A percentile compares a stretch with the other conserved stretches of the same genome.
Evolutionary conservation across 2,888 invertebrate genomes (phyloP).

Genomic region (Drosophila maculinotata): DNA sequence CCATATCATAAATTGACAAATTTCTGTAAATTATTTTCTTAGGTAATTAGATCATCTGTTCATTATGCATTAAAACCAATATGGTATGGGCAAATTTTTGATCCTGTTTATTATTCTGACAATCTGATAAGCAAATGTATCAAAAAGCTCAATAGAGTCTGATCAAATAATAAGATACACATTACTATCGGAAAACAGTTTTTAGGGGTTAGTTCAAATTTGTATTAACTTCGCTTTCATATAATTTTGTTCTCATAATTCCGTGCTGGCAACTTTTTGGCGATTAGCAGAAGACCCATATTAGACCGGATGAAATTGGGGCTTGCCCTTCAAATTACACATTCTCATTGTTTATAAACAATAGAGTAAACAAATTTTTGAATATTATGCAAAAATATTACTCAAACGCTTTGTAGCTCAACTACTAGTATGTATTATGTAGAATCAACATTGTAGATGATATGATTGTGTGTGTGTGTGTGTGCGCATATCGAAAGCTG

Average conservation of each 20-base stretch:
- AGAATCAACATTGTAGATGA: no score
- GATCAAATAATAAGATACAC: not conserved
- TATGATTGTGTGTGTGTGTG: conserved; percentile 1
- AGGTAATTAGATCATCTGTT: no score
- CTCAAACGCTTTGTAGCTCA: conserved; percentile 8
- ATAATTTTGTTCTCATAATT: conserved; percentile 5
- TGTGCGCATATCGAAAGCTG: not conserved
- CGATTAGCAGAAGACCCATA: no score
- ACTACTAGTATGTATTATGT: not conserved
- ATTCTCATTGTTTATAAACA: conserved; percentile 41
- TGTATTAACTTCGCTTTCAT: no score
- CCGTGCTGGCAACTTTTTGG: conserved; percentile 1
- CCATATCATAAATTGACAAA: no score
- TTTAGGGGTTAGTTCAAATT: not conserved
- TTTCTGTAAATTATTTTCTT: no score
- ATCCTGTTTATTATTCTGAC: no score
- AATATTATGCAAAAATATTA: conserved; percentile 36
- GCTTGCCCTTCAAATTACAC: conserved; percentile 41
- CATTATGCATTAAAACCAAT: no score
- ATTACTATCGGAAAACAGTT: no score
- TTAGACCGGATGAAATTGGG: conserved; percentile 32
- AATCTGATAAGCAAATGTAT: not conserved
- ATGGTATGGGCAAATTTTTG: no score
- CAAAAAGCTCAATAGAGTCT: not conserved
- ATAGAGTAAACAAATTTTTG: conserved; percentile 34